Conservation (phyloP, 2,888 invertebrate species). For the Oasisia sp. region DNA sequence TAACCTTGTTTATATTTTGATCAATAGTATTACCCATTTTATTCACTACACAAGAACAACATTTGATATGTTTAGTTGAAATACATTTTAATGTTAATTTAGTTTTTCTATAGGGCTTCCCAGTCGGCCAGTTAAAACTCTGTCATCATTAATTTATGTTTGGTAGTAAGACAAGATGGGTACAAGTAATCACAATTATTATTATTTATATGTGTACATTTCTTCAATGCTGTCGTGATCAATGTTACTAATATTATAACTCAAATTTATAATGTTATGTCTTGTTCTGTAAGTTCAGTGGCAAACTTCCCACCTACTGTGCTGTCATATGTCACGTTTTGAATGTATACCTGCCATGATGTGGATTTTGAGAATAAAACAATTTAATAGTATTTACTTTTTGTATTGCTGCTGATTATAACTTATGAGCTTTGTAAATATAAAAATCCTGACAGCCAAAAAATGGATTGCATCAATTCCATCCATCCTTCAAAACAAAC, state of each 20-base stretch:
- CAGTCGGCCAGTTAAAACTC: not conserved
- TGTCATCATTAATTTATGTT: not conserved
- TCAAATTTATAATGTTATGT: not conserved
- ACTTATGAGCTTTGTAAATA: not conserved
- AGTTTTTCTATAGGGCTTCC: not conserved
- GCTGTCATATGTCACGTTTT: not conserved
- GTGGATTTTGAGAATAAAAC: not conserved
- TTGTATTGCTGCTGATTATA: not conserved
- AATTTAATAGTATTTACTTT: not conserved
- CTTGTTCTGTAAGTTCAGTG: not conserved
- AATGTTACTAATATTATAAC: not conserved
- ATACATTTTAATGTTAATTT: not conserved
- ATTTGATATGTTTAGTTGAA: not conserved
- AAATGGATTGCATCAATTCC: too few species aligned
- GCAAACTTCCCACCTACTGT: not conserved
- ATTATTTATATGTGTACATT: not conserved
- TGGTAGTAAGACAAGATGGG: not conserved
- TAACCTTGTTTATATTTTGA: not conserved
- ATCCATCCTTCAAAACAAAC: too few species aligned
- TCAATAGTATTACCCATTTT: not conserved
- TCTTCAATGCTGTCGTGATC: not conserved
- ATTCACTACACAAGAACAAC: not conserved
- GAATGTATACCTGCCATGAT: not conserved
- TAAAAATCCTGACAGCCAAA: too few species aligned
- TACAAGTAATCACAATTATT: not conserved